phyloP scores from a whole-genome alignment of 2,888 invertebrate genomes.

The Coecobrya sp. region DNA sequence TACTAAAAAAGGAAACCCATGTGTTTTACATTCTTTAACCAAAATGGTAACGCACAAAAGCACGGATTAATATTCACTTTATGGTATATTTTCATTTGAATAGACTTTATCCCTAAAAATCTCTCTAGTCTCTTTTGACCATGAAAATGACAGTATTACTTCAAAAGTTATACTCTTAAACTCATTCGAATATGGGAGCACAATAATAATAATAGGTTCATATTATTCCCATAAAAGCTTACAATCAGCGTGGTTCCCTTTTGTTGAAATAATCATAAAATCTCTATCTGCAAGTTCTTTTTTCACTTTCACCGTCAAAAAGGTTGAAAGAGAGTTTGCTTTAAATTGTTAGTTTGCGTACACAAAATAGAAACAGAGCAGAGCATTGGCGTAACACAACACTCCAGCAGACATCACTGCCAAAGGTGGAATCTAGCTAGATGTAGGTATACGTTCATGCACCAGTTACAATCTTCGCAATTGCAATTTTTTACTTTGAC shows the following conservation, averaged over 20 bases:
- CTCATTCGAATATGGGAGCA: not conserved
- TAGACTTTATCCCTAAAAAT: not conserved
- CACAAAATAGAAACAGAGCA: slow-evolving; percentile 5
- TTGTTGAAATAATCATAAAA: slow-evolving; percentile 13
- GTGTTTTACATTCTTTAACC: not conserved
- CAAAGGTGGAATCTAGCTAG: not conserved
- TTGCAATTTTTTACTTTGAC: slow-evolving; percentile 80
- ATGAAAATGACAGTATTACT: not conserved
- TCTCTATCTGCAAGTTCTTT: slow-evolving; percentile 1
- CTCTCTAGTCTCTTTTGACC: slow-evolving; percentile 7
- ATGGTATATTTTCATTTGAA: not conserved
- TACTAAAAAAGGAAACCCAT: not conserved
- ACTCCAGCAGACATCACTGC: not conserved
- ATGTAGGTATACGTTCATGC: not conserved
- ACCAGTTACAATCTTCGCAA: slow-evolving; percentile 17
- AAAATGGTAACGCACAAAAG: not conserved
- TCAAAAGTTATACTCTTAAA: not conserved
- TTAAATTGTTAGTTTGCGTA: slow-evolving; percentile 12
- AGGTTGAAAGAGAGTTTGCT: not conserved
- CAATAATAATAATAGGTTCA: not conserved
- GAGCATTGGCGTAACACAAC: not conserved
- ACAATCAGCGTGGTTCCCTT: not conserved
- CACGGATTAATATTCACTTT: slow-evolving; percentile 7
- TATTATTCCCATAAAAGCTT: slow-evolving; percentile 19
- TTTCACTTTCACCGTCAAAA: slow-evolving; percentile 36